Percentiles rank a stretch among this genome's conserved stretches.
These are phyloP conservation scores for Drosophila miranda DNA, from an alignment of 1,140 invertebrate species.

Conservation along the genomic window DNA sequence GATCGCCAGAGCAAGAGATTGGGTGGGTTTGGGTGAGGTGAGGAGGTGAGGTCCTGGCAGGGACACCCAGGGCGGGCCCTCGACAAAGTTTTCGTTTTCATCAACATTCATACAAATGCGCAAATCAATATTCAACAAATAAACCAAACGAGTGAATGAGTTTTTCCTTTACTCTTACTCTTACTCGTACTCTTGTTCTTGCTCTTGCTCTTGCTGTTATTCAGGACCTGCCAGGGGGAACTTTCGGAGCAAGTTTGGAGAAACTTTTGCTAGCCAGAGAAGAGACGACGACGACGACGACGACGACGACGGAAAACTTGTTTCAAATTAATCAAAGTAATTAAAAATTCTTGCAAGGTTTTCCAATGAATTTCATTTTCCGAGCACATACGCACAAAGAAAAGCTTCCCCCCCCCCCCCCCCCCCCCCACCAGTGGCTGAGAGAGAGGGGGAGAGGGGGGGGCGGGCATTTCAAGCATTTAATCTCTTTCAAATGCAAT, in stretches of 20 bases:
- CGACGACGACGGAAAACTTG: slow-evolving; percentile 9
- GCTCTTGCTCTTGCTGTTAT: too few relatives aligned
- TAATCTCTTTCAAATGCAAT: slow-evolving; percentile 24
- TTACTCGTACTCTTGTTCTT: too few relatives aligned
- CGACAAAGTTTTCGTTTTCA: neutral
- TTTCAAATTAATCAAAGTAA: slow-evolving; percentile 41
- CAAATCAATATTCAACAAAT: slow-evolving; percentile 35
- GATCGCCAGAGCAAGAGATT: neutral
- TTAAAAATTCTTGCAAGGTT: slow-evolving; percentile 31
- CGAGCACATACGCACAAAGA: slow-evolving; percentile 21
- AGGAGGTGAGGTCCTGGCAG: too few relatives aligned
- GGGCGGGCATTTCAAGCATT: slow-evolving; percentile 5
- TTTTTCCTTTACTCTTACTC: neutral
- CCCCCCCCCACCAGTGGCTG: too few relatives aligned
- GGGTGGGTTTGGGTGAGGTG: too few relatives aligned
- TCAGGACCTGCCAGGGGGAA: neutral
- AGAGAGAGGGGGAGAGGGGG: neutral
- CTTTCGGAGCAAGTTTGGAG: slow-evolving; percentile 14
- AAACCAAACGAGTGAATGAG: slow-evolving; percentile 1
- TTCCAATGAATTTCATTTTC: slow-evolving; percentile 28
- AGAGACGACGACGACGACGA: neutral
- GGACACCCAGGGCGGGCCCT: too few relatives aligned
- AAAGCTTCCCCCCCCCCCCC: neutral
- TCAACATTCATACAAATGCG: slow-evolving; percentile 3
- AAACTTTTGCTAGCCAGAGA: slow-evolving; percentile 19